Conservation (phyloP, 2,888 invertebrate species). For the Pocota personata region DNA sequence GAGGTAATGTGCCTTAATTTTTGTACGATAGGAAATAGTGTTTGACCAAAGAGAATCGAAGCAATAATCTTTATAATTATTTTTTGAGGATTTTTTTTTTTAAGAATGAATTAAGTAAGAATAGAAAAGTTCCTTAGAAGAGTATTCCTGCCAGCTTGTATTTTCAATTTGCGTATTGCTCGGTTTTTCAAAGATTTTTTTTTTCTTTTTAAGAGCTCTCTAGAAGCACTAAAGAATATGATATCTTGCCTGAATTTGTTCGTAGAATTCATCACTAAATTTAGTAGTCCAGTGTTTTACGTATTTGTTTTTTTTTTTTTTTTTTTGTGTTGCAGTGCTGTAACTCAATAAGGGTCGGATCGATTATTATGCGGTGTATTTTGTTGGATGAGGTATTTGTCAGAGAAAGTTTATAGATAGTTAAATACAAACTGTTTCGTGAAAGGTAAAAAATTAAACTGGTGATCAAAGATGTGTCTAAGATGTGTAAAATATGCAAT, state of each 20-base stretch:
- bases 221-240: background rate
- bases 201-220: background rate
- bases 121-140: slow-evolving; percentile 54
- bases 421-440: too few species aligned
- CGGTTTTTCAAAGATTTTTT: background rate
- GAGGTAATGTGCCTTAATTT: slow-evolving; percentile 68
- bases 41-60: slow-evolving; percentile 50
- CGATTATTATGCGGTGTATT: too few species aligned
- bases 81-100: background rate
- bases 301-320: too few species aligned
- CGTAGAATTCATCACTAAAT: background rate
- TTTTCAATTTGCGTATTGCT: background rate
- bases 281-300: too few species aligned
- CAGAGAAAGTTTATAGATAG: too few species aligned
- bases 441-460: too few species aligned
- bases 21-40: slow-evolving; percentile 46
- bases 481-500: too few species aligned
- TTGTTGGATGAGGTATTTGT: too few species aligned
- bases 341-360: too few species aligned
- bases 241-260: background rate
- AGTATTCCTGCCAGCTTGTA: slow-evolving; percentile 49
- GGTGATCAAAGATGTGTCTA: too few species aligned
- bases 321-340: too few species aligned
- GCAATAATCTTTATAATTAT: slow-evolving; percentile 8
- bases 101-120: slow-evolving; percentile 14